Conservation (phyloP, 2,797 vertebrate species). For the Pangasius krempfi region DNA sequence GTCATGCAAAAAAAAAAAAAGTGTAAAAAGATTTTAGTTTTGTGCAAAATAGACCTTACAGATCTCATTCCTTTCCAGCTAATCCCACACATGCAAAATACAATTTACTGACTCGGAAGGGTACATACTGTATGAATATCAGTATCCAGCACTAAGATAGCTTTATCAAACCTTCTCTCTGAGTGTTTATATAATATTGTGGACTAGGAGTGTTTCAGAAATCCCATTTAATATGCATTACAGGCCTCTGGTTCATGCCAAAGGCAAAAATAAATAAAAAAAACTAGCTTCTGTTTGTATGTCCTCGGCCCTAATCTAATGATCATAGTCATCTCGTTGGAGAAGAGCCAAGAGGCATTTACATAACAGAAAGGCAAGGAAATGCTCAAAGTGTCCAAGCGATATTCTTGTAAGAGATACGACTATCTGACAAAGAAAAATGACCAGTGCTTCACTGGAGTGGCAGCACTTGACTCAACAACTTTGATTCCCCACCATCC, state of each 20-base stretch:
- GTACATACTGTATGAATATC: constrained; percentile 13
- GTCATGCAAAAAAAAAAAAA: neutral
- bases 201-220: constrained; percentile 18
- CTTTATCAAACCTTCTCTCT: constrained; percentile 27
- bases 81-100: constrained; percentile 16
- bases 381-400: constrained; percentile 48
- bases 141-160: neutral
- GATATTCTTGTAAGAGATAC: constrained; percentile 69
- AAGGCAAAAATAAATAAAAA: constrained; percentile 17
- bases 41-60: neutral
- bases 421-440: constrained; percentile 70
- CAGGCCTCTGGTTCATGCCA: constrained; percentile 34
- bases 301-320: constrained; percentile 45
- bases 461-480: constrained; percentile 74
- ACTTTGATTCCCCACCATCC: constrained; percentile 70
- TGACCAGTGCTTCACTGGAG: constrained; percentile 69
- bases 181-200: constrained; percentile 6
- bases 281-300: constrained; percentile 38
- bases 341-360: constrained; percentile 51
- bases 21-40: neutral
- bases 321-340: constrained; percentile 41
- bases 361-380: constrained; percentile 44
- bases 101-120: constrained; percentile 18
- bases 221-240: constrained; percentile 49
- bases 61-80: constrained; percentile 1